phyloP scores from a whole-genome alignment of 2,797 vertebrate species.

The Orestias chungarensis region DNA sequence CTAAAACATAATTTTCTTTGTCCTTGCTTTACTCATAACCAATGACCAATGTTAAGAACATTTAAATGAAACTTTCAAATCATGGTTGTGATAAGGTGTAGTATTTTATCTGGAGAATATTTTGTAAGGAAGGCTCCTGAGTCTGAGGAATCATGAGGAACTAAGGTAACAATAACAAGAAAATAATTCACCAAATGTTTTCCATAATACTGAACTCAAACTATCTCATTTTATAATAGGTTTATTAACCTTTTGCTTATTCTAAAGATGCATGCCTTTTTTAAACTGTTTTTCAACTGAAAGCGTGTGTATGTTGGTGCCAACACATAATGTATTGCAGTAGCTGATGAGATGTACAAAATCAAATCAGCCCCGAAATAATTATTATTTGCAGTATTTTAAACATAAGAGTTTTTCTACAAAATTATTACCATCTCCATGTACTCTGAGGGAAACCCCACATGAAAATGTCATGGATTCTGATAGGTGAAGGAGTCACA shows the following conservation, averaged over 20 bases:
- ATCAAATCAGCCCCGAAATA: no score
- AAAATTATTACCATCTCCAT: no score
- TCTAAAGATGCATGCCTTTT: background rate
- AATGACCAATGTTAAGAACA: background rate
- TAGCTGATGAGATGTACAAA: no score
- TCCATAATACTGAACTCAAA: background rate
- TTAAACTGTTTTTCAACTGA: no score
- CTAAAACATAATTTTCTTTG: background rate
- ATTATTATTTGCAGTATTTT: no score
- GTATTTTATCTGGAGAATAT: background rate
- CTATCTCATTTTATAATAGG: background rate
- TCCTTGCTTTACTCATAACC: background rate
- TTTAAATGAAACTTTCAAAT: background rate
- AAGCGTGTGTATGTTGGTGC: no score
- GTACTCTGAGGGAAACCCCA: no score
- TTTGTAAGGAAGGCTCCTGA: background rate
- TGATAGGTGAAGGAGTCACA: no score
- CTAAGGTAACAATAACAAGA: background rate
- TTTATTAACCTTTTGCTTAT: background rate
- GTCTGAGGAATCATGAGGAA: background rate
- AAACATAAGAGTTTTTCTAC: no score
- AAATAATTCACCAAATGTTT: background rate
- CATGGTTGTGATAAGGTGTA: background rate
- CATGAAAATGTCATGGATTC: no score
- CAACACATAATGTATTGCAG: no score